Evolutionary conservation across 2,797 vertebrate genomes (phyloP).

Genomic region (Acropternis orthonyx): DNA sequence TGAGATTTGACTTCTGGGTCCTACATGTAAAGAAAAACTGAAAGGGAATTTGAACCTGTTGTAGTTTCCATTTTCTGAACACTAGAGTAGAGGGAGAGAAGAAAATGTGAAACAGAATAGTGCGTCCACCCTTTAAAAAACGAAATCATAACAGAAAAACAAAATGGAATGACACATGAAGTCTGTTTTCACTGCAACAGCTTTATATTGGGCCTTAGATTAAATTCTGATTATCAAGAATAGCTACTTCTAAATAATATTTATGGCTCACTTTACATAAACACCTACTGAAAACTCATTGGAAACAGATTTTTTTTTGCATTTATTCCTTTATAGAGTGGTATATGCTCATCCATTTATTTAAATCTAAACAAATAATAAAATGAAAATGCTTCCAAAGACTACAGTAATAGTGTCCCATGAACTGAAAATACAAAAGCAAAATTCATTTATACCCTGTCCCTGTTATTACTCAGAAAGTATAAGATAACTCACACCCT

Average conservation of each 20-base stretch:
- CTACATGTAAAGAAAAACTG: not conserved
- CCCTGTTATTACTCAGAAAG: not conserved
- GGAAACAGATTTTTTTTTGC: not conserved
- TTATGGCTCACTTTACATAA: not conserved
- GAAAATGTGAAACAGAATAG: not conserved
- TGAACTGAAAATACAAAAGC: not conserved
- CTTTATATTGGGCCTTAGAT: not conserved
- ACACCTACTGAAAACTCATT: not conserved
- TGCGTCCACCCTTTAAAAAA: not conserved
- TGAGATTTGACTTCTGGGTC: not conserved
- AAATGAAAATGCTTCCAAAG: not conserved
- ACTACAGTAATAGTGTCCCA: not conserved
- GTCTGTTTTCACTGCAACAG: not conserved
- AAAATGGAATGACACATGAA: not conserved
- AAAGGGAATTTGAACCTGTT: not conserved
- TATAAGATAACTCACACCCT: not conserved
- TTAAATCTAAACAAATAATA: not conserved
- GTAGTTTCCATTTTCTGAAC: not conserved
- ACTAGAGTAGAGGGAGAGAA: not conserved
- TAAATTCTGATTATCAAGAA: conserved; percentile 6
- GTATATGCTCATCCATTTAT: not conserved
- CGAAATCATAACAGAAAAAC: not conserved
- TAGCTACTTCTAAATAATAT: not conserved
- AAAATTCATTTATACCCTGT: not conserved
- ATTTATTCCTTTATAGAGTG: not conserved